Evolutionary conservation across 2,888 invertebrate species (phyloP).

Genomic region (Balanococcus diminutus): DNA sequence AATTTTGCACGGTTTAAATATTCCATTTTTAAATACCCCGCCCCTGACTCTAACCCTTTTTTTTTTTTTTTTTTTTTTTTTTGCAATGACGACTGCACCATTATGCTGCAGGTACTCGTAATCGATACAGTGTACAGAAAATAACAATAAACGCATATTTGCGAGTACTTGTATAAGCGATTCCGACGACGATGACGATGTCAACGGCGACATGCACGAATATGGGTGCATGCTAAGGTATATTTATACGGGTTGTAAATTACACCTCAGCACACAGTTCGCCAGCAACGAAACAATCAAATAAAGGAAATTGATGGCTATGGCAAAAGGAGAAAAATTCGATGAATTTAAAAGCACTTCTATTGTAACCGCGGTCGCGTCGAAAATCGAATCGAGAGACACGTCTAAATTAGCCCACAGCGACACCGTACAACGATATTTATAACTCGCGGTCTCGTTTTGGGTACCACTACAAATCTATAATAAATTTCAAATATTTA

Average conservation of each 20-base stretch:
- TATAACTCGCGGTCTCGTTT: background rate
- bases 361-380: background rate
- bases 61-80: too few species aligned
- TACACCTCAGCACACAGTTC: background rate
- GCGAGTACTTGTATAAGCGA: background rate
- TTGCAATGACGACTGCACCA: background rate
- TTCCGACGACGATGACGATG: background rate
- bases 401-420: too few species aligned
- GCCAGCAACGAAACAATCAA: background rate
- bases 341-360: constrained; percentile 3
- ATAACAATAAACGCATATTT: constrained; percentile 9
- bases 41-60: too few species aligned
- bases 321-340: background rate
- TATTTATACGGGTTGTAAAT: constrained; percentile 11
- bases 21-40: too few species aligned
- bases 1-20: too few species aligned
- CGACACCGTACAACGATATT: background rate
- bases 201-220: background rate
- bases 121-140: background rate
- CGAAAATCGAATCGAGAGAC: background rate
- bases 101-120: background rate
- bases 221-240: background rate
- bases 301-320: background rate
- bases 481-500: constrained; percentile 24
- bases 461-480: constrained; percentile 2